phyloP scores from a whole-genome alignment of 1,140 invertebrate species.

The Euborellia annulipes region DNA sequence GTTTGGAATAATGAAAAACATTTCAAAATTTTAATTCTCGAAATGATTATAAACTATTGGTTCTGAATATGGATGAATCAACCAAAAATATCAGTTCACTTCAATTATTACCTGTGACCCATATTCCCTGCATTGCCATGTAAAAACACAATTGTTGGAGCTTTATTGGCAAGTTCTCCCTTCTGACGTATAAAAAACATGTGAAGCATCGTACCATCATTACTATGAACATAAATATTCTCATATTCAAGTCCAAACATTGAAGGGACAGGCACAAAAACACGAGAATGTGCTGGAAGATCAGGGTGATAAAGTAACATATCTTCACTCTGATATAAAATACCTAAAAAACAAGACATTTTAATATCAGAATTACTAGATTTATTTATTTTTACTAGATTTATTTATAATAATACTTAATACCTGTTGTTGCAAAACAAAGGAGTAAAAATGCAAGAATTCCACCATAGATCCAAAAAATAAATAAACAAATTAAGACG shows the following conservation, averaged over 20 bases:
- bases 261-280: slow-evolving; percentile 71
- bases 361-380: too few relatives aligned
- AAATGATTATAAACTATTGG: too few relatives aligned
- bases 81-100: too few relatives aligned
- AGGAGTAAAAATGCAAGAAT: slow-evolving; percentile 51
- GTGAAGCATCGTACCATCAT: slow-evolving; percentile 68
- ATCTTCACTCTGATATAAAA: slow-evolving; percentile 75
- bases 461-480: slow-evolving; percentile 71
- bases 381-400: too few relatives aligned
- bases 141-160: slow-evolving; percentile 73
- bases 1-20: too few relatives aligned
- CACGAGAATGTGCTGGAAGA: slow-evolving; percentile 66
- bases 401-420: too few relatives aligned
- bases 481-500: slow-evolving; percentile 46
- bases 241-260: slow-evolving; percentile 71
- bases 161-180: slow-evolving; percentile 38
- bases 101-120: slow-evolving; percentile 70
- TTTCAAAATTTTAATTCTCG: too few relatives aligned
- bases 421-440: slow-evolving; percentile 47
- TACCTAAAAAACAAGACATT: slow-evolving; percentile 37
- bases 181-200: slow-evolving; percentile 73
- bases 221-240: slow-evolving; percentile 57
- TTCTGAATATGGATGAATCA: too few relatives aligned
- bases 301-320: slow-evolving; percentile 77
- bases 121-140: slow-evolving; percentile 96